Base-by-base conservation (phyloP, 2,113 vertebrate genomes). In the Pelvicachromis taeniatus region DNA sequence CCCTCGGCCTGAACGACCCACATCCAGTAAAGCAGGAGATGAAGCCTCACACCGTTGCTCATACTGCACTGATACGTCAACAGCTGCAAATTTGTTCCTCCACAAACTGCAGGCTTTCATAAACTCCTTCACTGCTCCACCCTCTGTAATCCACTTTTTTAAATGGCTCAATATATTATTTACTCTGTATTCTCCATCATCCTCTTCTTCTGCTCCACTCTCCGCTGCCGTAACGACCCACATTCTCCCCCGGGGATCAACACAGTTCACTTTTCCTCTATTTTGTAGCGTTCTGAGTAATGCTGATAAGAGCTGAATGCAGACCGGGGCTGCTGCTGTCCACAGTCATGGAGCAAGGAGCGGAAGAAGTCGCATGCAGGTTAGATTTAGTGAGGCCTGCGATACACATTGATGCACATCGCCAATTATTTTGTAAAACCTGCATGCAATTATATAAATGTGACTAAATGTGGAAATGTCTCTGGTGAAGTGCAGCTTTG, bases 1-100 rank as follows among this genome's bases (percentile, higher is more conserved):
- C 81, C 65, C 77, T 82, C 63, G 21, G 82, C 82, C 26, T 61
- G 33, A 83, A 68, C 83, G 77, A 16, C 26, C 56, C 78, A 86
- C 84, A 91, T 87, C 86, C 35, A 87, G 84, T 55, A 56, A 59
- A 82, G 78, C 58, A 54, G 88, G 63, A 89, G 84, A 91, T 88
- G 83, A 92, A 92, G 86, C 81, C 88, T 90, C 83, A 88, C 80
- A 4, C 78, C 17, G 19, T 38, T 11, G 80, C 85, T 89, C 1
- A 58, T 61, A 26, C 42, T 81, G 77, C 81, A 77, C 14, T 50
- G 68, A 77, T 55, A 87, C 35, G 7, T 87, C 63, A 88, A 79
- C 85, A 45, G 52, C 55, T 56, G 2, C 19, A 31, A 50, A 82
- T 85, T 6, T 75, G 53, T 52, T 85, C 38, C 59, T 84, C 78